These are phyloP conservation scores for Pangasius krempfi DNA, from an alignment of 2,797 vertebrate species.

Conservation along the genomic window DNA sequence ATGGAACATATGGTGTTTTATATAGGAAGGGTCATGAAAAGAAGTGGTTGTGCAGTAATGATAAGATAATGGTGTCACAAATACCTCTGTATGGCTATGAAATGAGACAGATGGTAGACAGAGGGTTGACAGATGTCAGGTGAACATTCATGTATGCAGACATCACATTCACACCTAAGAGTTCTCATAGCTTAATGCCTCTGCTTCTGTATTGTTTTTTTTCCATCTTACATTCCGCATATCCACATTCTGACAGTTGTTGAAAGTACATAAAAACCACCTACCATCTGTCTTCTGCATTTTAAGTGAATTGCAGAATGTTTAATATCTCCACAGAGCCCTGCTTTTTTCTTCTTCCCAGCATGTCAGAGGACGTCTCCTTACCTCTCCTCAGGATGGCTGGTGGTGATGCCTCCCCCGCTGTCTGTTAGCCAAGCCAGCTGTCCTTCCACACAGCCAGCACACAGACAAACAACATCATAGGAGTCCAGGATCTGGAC, in stretches of 20 bases:
- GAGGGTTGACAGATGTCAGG: slow-evolving; percentile 23
- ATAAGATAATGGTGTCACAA: slow-evolving; percentile 31
- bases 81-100: slow-evolving; percentile 9
- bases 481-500: slow-evolving; percentile 13
- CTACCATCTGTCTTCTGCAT: slow-evolving; percentile 43
- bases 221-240: slow-evolving; percentile 38
- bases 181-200: slow-evolving; percentile 25
- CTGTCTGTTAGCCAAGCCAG: slow-evolving; percentile 50
- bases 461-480: slow-evolving; percentile 40
- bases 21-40: background rate
- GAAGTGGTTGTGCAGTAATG: slow-evolving; percentile 36
- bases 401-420: slow-evolving; percentile 44
- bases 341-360: slow-evolving; percentile 41
- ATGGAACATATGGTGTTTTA: background rate
- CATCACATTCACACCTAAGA: slow-evolving; percentile 21
- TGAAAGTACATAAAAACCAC: slow-evolving; percentile 32
- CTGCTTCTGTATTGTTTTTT: slow-evolving; percentile 46
- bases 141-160: slow-evolving; percentile 17
- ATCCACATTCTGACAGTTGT: slow-evolving; percentile 27
- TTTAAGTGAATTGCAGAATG: slow-evolving; percentile 26
- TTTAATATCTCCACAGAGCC: slow-evolving; percentile 47
- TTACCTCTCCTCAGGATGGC: slow-evolving; percentile 37
- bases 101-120: slow-evolving; percentile 27
- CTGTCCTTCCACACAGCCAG: slow-evolving; percentile 38
- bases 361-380: slow-evolving; percentile 43